Conservation (phyloP, 2,797 vertebrate species). For the Macropodus opercularis region DNA sequence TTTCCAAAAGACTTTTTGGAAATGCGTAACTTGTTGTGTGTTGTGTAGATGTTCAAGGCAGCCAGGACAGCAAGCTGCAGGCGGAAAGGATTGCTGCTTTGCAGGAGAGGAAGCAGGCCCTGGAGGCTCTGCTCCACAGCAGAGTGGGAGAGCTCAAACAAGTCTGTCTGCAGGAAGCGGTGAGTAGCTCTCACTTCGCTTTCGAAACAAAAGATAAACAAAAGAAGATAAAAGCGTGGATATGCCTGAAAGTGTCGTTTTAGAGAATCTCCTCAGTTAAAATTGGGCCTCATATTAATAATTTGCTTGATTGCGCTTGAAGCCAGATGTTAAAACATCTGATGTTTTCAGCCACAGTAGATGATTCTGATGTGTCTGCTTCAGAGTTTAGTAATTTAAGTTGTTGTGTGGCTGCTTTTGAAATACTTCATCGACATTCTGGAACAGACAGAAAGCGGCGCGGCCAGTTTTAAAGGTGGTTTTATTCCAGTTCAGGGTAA, state of each 20-base stretch:
- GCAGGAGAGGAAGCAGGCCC: conserved; percentile 84
- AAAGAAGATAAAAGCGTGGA: too few relatives aligned
- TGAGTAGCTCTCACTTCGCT: conserved; percentile 66
- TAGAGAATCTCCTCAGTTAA: conserved; percentile 6
- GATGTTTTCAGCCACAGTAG: conserved; percentile 28
- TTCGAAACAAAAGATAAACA: neutral
- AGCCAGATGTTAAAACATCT: conserved; percentile 53
- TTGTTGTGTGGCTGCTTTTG: conserved; percentile 21
- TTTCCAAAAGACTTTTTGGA: neutral
- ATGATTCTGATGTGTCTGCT: conserved; percentile 11
- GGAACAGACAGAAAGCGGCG: conserved; percentile 1
- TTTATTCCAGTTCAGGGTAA: conserved; percentile 27
- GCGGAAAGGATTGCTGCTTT: conserved; percentile 84
- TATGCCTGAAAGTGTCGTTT: too few relatives aligned
- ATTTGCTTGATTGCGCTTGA: conserved; percentile 27
- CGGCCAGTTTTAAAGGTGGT: neutral
- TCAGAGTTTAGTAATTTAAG: conserved; percentile 13
- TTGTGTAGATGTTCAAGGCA: conserved; percentile 77
- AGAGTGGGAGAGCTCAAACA: conserved; percentile 88
- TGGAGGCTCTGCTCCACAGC: conserved; percentile 85
- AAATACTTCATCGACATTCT: conserved; percentile 22
- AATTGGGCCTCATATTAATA: conserved; percentile 18
- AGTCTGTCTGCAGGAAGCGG: conserved; percentile 90
- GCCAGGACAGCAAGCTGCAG: conserved; percentile 82
- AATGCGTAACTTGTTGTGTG: conserved; percentile 18